Evolutionary conservation across 2,888 invertebrate species (phyloP).

Genomic region (Ferdinandea cuprea): DNA sequence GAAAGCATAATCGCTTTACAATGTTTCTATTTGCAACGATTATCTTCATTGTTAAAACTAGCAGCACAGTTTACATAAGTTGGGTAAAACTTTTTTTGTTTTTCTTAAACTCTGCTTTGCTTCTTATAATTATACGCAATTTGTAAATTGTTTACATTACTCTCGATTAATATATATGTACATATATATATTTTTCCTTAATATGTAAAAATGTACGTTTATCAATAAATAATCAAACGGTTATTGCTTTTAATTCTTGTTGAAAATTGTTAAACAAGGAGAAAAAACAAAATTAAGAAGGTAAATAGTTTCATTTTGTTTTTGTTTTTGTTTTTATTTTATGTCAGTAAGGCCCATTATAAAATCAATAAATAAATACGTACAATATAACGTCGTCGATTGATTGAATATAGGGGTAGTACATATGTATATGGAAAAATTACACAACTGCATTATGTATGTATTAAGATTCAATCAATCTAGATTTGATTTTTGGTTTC

Average conservation of each 20-base stretch:
- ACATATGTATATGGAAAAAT: no score
- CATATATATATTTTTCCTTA: slow-evolving; percentile 61
- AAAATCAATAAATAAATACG: slow-evolving; percentile 46
- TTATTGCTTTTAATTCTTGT: slow-evolving; percentile 72
- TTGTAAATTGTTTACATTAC: slow-evolving; percentile 65
- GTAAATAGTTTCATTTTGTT: slow-evolving; percentile 65
- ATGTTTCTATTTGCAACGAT: slow-evolving; percentile 57
- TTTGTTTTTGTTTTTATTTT: no score
- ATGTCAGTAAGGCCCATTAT: slow-evolving; percentile 70
- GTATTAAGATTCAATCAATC: no score
- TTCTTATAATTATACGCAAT: slow-evolving; percentile 59
- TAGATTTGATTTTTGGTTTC: no score
- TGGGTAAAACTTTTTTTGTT: slow-evolving; percentile 64
- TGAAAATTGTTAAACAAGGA: slow-evolving; percentile 35
- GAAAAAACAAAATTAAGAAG: slow-evolving; percentile 39
- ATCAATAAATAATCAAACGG: slow-evolving; percentile 57
- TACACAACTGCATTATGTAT: no score
- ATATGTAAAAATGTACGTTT: slow-evolving; percentile 64
- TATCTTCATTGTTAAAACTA: slow-evolving; percentile 54
- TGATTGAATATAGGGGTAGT: no score
- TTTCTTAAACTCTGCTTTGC: slow-evolving; percentile 60
- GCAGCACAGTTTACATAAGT: slow-evolving; percentile 54
- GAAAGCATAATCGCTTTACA: slow-evolving; percentile 62
- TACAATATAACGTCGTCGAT: background rate
- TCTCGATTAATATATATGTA: slow-evolving; percentile 65